A percentile compares a stretch with the other conserved stretches of the same genome.
phyloP scores from a whole-genome alignment of 2,888 invertebrate species.

The Caenorhabditis sulstoni region DNA sequence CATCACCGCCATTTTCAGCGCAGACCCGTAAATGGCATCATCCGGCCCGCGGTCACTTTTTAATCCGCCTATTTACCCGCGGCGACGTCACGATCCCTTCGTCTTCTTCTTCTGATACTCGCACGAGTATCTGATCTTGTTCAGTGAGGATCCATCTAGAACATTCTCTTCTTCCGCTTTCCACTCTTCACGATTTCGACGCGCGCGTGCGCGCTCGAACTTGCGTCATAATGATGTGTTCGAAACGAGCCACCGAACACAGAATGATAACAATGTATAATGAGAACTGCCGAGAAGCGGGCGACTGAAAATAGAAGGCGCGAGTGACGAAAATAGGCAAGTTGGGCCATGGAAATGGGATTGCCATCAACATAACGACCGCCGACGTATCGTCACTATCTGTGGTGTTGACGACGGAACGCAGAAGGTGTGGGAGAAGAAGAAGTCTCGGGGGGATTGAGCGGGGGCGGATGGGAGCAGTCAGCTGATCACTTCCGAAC shows the following conservation, averaged over 20 bases:
- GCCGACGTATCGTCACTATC: neutral
- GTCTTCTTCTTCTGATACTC: neutral
- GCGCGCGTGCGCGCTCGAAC: neutral
- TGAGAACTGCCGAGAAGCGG: constrained; percentile 25
- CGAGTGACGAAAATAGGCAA: constrained; percentile 39
- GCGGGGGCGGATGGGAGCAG: too few species aligned
- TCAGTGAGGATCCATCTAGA: constrained; percentile 16
- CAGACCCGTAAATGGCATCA: constrained; percentile 46
- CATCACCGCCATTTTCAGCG: constrained; percentile 20
- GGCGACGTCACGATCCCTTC: constrained; percentile 20
- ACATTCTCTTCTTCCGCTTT: neutral
- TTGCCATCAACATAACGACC: constrained; percentile 10
- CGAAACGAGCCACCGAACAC: constrained; percentile 19
- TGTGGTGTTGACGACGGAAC: constrained; percentile 21
- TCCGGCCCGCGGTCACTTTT: constrained; percentile 33
- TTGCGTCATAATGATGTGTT: constrained; percentile 55
- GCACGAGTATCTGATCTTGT: too few species aligned
- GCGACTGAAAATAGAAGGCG: constrained; percentile 33
- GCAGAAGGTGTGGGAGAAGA: neutral
- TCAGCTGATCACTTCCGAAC: too few species aligned
- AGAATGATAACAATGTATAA: constrained; percentile 54
- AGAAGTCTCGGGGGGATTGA: neutral
- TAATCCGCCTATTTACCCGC: constrained; percentile 39
- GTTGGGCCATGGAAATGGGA: constrained; percentile 22
- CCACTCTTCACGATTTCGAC: neutral